Evolutionary conservation across 2,113 vertebrate species (phyloP).

Genomic region (Trogon melanurus): DNA sequence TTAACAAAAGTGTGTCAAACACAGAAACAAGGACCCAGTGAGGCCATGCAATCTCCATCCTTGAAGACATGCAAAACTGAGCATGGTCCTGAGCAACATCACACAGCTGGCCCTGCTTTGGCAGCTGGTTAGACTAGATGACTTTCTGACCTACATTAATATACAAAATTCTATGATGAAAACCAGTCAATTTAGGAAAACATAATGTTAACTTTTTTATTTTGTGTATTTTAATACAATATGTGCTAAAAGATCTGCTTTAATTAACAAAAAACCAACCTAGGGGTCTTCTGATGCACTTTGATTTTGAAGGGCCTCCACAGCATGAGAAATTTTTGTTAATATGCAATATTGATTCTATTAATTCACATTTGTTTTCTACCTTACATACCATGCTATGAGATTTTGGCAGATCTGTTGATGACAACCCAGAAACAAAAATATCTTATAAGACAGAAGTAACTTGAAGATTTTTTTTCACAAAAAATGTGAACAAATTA

Average conservation of each 20-base stretch:
- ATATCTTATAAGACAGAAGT: not conserved
- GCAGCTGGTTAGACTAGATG: not conserved
- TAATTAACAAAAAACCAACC: not conserved
- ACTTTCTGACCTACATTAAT: not conserved
- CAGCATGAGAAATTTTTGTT: not conserved
- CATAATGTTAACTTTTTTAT: accelerated
- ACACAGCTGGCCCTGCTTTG: not conserved
- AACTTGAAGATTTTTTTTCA: not conserved
- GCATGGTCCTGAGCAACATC: not conserved
- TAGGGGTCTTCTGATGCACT: not conserved
- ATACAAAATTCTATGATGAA: not conserved
- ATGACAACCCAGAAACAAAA: not conserved
- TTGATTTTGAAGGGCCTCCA: not conserved
- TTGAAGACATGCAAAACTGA: not conserved
- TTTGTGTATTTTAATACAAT: not conserved
- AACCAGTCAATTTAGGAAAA: not conserved
- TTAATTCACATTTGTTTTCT: not conserved
- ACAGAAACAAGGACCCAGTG: not conserved
- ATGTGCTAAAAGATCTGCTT: not conserved
- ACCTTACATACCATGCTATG: not conserved
- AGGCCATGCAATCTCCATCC: not conserved
- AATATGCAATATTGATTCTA: not conserved
- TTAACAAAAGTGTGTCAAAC: not conserved
- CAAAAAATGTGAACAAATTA: not conserved
- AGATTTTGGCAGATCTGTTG: not conserved